These are phyloP conservation scores for Dolichopus griseipennis DNA, from an alignment of 2,888 invertebrate genomes.

Conservation along the genomic window DNA sequence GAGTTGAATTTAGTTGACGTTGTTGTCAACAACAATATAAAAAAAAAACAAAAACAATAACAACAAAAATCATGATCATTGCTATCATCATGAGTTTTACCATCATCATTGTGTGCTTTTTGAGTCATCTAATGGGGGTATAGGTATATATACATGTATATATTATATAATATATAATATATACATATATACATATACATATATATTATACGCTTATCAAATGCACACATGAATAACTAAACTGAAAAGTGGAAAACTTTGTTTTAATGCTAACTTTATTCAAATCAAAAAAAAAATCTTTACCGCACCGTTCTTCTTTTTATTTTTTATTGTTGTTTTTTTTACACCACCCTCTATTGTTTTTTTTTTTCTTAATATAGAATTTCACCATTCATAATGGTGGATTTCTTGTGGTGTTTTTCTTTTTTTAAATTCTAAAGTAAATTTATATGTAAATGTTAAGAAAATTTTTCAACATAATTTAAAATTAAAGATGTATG, in stretches of 20 bases:
- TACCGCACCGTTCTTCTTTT: too few relatives aligned
- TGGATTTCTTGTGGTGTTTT: background rate
- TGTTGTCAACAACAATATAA: background rate
- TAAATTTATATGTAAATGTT: background rate
- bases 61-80: background rate
- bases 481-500: background rate
- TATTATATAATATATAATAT: too few relatives aligned
- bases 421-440: background rate
- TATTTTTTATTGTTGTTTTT: too few relatives aligned
- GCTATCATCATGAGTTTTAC: background rate
- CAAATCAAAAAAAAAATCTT: background rate
- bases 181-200: too few relatives aligned
- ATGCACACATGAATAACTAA: slow-evolving; percentile 9
- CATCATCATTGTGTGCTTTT: background rate
- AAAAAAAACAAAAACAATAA: background rate
- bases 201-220: slow-evolving; percentile 2
- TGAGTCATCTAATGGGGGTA: too few relatives aligned
- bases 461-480: background rate
- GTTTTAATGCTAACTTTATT: background rate
- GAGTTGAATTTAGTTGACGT: background rate
- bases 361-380: too few relatives aligned
- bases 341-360: too few relatives aligned
- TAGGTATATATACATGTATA: too few relatives aligned
- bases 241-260: slow-evolving; percentile 7
- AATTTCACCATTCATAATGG: background rate